Evolutionary conservation across 2,113 vertebrate species (phyloP).

Genomic region (human): DNA sequence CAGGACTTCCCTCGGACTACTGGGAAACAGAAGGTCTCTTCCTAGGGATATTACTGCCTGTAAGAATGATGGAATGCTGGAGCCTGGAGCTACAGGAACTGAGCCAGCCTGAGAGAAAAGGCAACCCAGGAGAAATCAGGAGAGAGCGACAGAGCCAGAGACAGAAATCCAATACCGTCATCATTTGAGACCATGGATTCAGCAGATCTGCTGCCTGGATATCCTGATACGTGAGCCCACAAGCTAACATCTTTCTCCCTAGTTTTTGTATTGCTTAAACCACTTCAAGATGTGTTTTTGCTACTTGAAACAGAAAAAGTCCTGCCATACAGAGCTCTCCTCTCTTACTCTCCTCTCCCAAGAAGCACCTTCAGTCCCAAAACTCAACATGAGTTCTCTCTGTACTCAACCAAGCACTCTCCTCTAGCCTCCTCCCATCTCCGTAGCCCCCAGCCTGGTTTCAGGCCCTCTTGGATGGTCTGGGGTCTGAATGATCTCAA

Average conservation of each 20-base stretch:
- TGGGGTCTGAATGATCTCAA: not conserved
- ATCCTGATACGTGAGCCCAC: not conserved
- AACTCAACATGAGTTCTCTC: not conserved
- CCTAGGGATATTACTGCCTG: not conserved
- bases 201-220: not conserved
- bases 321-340: not conserved
- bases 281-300: not conserved
- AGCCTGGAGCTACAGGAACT: not conserved
- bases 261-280: not conserved
- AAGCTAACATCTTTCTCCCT: not conserved
- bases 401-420: accelerated
- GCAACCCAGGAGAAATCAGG: not conserved
- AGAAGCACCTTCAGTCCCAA: not conserved
- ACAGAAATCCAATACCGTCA: not conserved
- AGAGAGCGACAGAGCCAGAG: not conserved
- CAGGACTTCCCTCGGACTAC: not conserved
- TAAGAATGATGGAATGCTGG: not conserved
- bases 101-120: not conserved
- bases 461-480: accelerated
- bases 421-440: not conserved
- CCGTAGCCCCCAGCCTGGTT: not conserved
- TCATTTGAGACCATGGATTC: not conserved
- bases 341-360: not conserved
- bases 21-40: not conserved
- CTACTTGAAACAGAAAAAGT: not conserved